Evolutionary conservation across 2,113 vertebrate species (phyloP), one percentile per base, ranked within the genome.

Genomic region (Oreochromis niloticus): DNA sequence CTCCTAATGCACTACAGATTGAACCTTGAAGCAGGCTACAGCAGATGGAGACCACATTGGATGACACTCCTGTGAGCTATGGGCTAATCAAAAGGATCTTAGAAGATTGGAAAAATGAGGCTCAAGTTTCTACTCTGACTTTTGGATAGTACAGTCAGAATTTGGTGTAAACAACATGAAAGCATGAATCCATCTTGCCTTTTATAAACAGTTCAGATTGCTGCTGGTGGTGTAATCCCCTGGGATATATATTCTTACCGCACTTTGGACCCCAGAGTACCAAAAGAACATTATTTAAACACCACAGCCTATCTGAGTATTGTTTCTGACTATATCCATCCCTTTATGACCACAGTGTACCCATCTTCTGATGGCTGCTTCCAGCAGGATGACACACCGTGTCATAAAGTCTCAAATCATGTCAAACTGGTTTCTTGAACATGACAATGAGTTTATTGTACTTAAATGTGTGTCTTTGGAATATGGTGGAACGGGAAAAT

Each of bases 21-120:
- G 41, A 48, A 30, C 22, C 41, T 19, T 73, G 14, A 73, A 17
- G 22, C 14, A 27, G 66, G 5, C 39, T 71, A 43, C 22, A 75
- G 14, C 41, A 0, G 22, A 36, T 24, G 41, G 61, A 73, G 39
- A 27, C 66, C 13, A 0, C 39, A 46, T 6, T 41, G n/a, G n/a
- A 6, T 73, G 39, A 13, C 39, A 43, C 13, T 73, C 8, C 0
- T 73, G 22, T 46, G 22, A 48, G 16, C 71, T 30, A 30, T 46
- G 71, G 43, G 43, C 24, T 50, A 11, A 50, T 30, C 41, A 19
- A 30, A 7, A 7, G 3, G 71, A 75, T 48, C 9, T 48, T 30
- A 75, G 71, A 48, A 48, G 71, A 50, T 5, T 75, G 41, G 68
- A 48, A 75, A 75, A 75, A 78, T n/a, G 24, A 50, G 43, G 6